phyloP scores from a whole-genome alignment of 1,140 invertebrate genomes.

The Bombus balteatus region DNA sequence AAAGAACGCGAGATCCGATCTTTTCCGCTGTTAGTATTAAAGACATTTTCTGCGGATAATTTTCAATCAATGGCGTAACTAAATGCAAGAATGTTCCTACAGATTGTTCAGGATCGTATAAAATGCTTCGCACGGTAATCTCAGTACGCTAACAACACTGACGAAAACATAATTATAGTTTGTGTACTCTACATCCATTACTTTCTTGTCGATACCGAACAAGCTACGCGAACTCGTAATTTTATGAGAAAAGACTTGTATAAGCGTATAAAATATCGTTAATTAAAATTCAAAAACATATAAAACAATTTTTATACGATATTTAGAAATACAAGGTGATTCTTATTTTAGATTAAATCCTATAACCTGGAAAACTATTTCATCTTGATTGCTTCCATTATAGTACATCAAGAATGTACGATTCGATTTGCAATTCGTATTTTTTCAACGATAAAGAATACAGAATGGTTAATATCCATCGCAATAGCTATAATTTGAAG shows the following conservation, averaged over 20 bases:
- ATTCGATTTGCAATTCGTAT: not conserved
- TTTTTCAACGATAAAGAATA: not conserved
- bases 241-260: not conserved
- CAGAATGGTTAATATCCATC: not conserved
- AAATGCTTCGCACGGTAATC: not conserved
- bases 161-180: not conserved
- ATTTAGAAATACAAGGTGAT: not conserved
- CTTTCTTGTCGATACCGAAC: not conserved
- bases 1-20: not conserved
- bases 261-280: not conserved
- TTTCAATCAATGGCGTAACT: slow-evolving; percentile 20
- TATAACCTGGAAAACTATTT: not conserved
- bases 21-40: not conserved
- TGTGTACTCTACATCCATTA: not conserved
- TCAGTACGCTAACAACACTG: not conserved
- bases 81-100: not conserved
- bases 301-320: not conserved
- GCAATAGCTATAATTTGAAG: not conserved
- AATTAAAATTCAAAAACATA: not conserved
- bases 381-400: not conserved
- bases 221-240: not conserved
- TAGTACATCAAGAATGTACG: not conserved
- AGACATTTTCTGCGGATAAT: not conserved
- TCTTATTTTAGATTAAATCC: not conserved
- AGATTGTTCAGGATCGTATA: not conserved